These are phyloP conservation scores for Acanthaster planci DNA, from an alignment of 35 echinoderm and acorn worm genomes.

Conservation along the genomic window DNA sequence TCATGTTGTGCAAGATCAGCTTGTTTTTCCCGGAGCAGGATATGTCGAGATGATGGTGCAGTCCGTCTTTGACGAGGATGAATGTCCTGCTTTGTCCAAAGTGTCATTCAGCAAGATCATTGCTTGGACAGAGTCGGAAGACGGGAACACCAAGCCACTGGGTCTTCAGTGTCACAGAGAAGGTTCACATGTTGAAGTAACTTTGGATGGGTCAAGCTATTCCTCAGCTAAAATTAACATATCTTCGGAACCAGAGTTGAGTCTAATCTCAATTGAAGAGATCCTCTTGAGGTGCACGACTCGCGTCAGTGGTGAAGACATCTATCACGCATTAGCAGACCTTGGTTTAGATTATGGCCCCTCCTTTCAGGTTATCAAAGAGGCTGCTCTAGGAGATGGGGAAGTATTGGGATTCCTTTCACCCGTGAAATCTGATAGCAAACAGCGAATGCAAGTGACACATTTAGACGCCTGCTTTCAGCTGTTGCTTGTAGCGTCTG, in stretches of 20 bases:
- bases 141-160: conserved; percentile 41
- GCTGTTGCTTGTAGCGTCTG: conserved; percentile 28
- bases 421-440: conserved; percentile 48
- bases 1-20: conserved; percentile 39
- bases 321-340: conserved; percentile 51
- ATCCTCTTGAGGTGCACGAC: conserved; percentile 37
- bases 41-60: conserved; percentile 66
- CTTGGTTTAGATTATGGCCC: conserved; percentile 65
- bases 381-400: conserved; percentile 62
- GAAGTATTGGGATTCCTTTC: conserved; percentile 56
- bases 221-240: too few species aligned
- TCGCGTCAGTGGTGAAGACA: conserved; percentile 22
- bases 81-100: conserved; percentile 34
- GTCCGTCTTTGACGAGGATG: conserved; percentile 10
- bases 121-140: conserved; percentile 58
- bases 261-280: conserved; percentile 20
- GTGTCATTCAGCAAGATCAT: conserved; percentile 38
- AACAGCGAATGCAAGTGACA: conserved; percentile 69
- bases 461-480: conserved; percentile 76
- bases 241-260: too few species aligned
- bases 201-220: background rate
- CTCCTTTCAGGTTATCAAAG: conserved; percentile 65
- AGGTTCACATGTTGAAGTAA: conserved; percentile 38
- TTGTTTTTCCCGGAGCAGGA: conserved; percentile 73
- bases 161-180: conserved; percentile 47